Conservation (phyloP, 2,113 vertebrate genomes). For the Pomatorhinus ruficollis region DNA sequence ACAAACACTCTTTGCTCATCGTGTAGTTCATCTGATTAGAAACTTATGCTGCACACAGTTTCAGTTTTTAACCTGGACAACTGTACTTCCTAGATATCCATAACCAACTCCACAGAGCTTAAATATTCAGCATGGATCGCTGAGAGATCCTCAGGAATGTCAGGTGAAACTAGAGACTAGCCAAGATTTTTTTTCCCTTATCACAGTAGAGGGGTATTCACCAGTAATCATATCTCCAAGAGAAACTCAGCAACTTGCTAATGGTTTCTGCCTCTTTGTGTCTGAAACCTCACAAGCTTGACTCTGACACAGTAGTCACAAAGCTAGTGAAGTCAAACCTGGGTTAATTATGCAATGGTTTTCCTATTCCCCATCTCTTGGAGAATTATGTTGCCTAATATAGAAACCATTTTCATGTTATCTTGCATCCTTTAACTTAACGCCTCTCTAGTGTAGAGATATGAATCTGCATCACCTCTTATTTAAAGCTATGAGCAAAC, state of each 20-base stretch:
- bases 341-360: background rate
- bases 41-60: background rate
- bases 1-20: background rate
- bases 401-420: background rate
- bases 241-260: background rate
- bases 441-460: background rate
- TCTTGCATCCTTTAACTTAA: background rate
- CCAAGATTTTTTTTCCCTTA: background rate
- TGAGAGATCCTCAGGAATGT: background rate
- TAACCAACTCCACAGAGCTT: background rate
- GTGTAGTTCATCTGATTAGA: background rate
- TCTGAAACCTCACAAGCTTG: background rate
- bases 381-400: background rate
- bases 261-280: background rate
- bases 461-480: background rate
- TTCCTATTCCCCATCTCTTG: background rate
- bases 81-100: background rate
- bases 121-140: background rate
- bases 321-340: background rate
- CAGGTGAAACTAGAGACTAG: background rate
- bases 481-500: background rate
- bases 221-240: background rate
- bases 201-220: background rate
- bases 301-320: background rate
- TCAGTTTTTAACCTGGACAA: background rate